phyloP scores from a whole-genome alignment of 2,888 invertebrate species.

The Oscheius sp. region DNA sequence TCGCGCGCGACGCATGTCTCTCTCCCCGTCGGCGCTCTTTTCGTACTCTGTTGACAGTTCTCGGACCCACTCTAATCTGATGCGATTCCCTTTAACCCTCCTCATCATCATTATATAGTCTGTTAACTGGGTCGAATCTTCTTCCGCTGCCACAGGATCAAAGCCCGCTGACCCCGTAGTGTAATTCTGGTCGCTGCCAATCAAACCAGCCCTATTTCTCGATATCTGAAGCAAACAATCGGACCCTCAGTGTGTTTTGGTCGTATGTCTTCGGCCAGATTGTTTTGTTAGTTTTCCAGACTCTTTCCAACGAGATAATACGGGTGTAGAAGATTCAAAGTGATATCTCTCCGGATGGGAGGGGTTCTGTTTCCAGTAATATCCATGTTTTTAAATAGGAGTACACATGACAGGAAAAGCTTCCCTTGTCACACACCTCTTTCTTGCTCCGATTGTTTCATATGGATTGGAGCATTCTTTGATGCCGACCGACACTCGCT shows the following conservation, averaged over 20 bases:
- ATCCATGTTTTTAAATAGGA: no score
- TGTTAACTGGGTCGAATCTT: conserved; percentile 17
- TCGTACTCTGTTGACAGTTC: conserved; percentile 22
- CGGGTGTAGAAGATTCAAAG: no score
- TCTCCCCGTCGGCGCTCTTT: not conserved
- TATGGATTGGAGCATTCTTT: conserved; percentile 27
- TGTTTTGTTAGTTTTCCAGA: no score
- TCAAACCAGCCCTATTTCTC: not conserved
- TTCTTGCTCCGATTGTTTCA: not conserved
- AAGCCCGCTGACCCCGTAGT: conserved; percentile 17
- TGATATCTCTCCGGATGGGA: no score
- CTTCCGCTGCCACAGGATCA: conserved; percentile 7
- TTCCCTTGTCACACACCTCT: no score
- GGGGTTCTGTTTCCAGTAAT: no score
- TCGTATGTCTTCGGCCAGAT: no score
- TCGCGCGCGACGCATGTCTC: conserved; percentile 5
- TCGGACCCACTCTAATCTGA: conserved; percentile 17
- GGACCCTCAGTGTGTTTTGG: not conserved
- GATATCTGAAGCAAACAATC: not conserved
- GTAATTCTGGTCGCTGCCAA: conserved; percentile 16
- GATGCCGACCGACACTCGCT: conserved; percentile 32
- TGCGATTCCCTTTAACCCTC: conserved; percentile 7
- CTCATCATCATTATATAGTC: not conserved
- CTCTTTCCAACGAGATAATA: no score
- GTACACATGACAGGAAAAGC: no score